A percentile compares a stretch with the other conserved stretches of the same genome.
phyloP scores from a whole-genome alignment of 1,140 invertebrate genomes.

The Drosophila sp. region DNA sequence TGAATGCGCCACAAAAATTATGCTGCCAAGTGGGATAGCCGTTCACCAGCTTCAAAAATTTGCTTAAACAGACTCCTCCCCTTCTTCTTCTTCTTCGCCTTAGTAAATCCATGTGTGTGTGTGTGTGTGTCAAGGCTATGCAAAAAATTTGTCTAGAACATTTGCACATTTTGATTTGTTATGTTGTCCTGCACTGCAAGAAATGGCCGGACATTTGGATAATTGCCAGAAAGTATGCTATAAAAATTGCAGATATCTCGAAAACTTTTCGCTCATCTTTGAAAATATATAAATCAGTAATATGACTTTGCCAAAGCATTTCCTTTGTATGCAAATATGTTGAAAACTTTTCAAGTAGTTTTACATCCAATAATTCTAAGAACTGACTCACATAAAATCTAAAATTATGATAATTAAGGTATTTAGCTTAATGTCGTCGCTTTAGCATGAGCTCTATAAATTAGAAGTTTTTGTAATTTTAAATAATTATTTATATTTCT shows the following conservation, averaged over 20 bases:
- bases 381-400: no score
- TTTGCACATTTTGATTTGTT: slow-evolving; percentile 79
- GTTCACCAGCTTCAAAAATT: slow-evolving; percentile 32
- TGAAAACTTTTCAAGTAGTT: background rate
- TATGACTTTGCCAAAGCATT: no score
- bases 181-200: slow-evolving; percentile 51
- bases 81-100: background rate
- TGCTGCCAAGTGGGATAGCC: slow-evolving; percentile 60
- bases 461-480: no score
- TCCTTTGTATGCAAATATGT: background rate
- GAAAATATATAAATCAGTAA: background rate
- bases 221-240: slow-evolving; percentile 29
- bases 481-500: no score
- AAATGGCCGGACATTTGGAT: slow-evolving; percentile 24
- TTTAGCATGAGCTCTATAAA: no score
- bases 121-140: slow-evolving; percentile 71
- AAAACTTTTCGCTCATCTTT: background rate
- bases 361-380: no score
- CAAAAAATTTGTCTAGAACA: slow-evolving; percentile 73
- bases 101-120: slow-evolving; percentile 9
- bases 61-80: slow-evolving; percentile 33
- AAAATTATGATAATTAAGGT: no score
- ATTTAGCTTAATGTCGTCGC: no score
- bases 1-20: slow-evolving; percentile 70
- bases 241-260: background rate